These are phyloP conservation scores for Ptychodera flava DNA, from an alignment of 35 echinoderm and acorn worm genomes.

Conservation along the genomic window DNA sequence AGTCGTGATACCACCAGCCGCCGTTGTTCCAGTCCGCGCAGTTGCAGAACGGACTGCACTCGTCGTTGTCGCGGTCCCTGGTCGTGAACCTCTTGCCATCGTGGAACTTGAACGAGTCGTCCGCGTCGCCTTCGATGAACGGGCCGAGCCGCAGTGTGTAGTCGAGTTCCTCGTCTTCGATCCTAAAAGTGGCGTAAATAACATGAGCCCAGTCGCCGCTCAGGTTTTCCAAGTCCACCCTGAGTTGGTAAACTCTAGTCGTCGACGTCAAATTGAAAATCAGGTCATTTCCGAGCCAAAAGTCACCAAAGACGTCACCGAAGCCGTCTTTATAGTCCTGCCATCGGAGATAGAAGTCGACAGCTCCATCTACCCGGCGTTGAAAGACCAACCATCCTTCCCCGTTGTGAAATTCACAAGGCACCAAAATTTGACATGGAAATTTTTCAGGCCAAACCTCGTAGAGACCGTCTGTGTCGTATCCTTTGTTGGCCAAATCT, in stretches of 20 bases:
- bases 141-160: neutral
- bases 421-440: neutral
- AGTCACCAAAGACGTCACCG: neutral
- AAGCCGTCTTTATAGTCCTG: constrained; percentile 14
- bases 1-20: neutral
- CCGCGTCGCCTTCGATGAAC: neutral
- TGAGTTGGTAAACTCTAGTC: neutral
- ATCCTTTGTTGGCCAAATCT: neutral
- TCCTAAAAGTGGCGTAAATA: neutral
- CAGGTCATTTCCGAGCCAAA: constrained; percentile 18
- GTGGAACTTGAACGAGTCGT: neutral
- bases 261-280: neutral
- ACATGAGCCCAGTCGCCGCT: neutral
- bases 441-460: neutral
- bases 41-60: neutral
- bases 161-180: neutral
- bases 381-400: constrained; percentile 11
- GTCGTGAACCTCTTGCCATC: neutral
- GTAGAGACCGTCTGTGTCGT: neutral
- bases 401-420: neutral
- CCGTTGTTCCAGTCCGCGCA: neutral
- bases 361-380: neutral
- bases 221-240: neutral
- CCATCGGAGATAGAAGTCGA: neutral
- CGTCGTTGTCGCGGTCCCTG: neutral